Evolutionary conservation across 2,113 vertebrate genomes (phyloP), one percentile per base, ranked within the genome.

Genomic region (Thalassoma bifasciatum): DNA sequence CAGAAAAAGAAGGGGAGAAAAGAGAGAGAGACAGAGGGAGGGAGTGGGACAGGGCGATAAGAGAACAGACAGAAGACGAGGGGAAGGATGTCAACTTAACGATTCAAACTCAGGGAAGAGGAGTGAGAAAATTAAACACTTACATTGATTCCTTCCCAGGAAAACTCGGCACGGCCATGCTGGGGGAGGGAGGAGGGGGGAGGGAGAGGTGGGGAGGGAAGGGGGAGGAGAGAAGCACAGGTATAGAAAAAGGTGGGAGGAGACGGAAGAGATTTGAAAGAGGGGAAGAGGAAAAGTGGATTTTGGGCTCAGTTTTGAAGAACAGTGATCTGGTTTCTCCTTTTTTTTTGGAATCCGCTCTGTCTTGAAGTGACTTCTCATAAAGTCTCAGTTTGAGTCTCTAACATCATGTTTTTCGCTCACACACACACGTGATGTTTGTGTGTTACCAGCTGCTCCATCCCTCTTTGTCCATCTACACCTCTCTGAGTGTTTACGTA

Each of bases 101-200:
- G 30, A 7, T 64, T 51, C 16, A 66, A 75, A 69, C 68, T 76
- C 64, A 77, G 72, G 72, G 85, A 64, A 54, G 24, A 53, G 52
- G 66, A 75, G 72, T 5, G 24, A 17, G 40, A 10, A 58, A 77
- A 72, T 75, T 67, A 61, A 72, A 84, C 66, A 98, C 97, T 98
- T 94, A 98, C 97, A 91, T 98, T 99, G 94, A 97, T 97, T 78
- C 96, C 97, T 81, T 98, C 97, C 97, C 97, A 98, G 92, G 97
- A 98, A 94, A 97, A 96, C 90, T 98, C 97, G 2, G 95, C 93
- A 86, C 94, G 93, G 71, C 95, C 96, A 94, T 96, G 96, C 96
- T 98, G 85, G 81, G 86, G 77, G 75, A 86, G 86, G 92, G 49
- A 87, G 54, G 81, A 72, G 80, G 61, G 22, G 49, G 82, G 71